Base-by-base conservation (phyloP, 2,113 vertebrate species). In the Spea bombifrons region DNA sequence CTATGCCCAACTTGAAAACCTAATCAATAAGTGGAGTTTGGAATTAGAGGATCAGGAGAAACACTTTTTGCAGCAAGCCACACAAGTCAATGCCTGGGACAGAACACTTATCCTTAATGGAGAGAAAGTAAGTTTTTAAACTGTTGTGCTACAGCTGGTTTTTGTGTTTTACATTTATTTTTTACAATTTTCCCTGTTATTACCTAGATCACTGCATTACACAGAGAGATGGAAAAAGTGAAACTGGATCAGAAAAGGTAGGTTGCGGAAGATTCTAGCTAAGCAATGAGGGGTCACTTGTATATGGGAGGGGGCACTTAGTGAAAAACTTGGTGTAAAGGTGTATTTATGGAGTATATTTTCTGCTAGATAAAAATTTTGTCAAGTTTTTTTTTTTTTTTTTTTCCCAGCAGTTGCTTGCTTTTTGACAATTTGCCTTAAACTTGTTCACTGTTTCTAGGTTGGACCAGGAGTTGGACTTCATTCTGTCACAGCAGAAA, bases 21-120 rank as follows among this genome's bases (percentile, higher is more conserved):
- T 99, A 82, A 98, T 99, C 46, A 99, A 99, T 87, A 99, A 99
- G 86, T 99, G 97, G 97, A 98, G 97, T 83, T 90, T 98, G 65
- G 97, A 99, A 74, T 89, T 99, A 46, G 97, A 99, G 80, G 97
- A 98, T 83, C 97, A 99, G 73, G 97, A 99, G 84, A 94, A 97
- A 68, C 95, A 98, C 80, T 99, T 99, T 87, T 88, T 99, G 0
- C 95, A 96, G 78, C 97, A 99, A 71, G 97, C 97, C 0, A 99
- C 97, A 0, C 97, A 99, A 83, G 97, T 98, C 83, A 99, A 99
- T 0, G 96, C 95, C 77, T 99, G 97, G 97, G 97, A 99, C 89
- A 90, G 82, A 30, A 96, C 81, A 0, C 84, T 98, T 65, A 95
- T 98, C 13, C 95, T 97, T 85, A 99, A 99, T 0, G 97, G 96